Percentiles rank a stretch among this genome's conserved stretches.
phyloP scores from a whole-genome alignment of 2,113 vertebrate genomes.

The Psilopsiagon aymara region DNA sequence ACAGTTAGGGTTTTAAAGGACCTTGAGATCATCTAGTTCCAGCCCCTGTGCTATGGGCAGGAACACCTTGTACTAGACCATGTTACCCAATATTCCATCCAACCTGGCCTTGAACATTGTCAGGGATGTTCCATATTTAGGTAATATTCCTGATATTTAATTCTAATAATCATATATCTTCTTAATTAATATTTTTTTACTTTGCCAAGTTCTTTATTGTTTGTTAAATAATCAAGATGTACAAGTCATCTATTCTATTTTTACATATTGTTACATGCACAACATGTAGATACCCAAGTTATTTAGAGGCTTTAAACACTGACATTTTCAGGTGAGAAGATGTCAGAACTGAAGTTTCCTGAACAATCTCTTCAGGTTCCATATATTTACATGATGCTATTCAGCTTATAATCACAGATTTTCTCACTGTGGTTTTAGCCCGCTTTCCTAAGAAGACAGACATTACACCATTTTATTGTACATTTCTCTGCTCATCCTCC shows the following conservation, averaged over 20 bases:
- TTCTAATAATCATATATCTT: neutral
- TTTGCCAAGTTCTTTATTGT: accelerated
- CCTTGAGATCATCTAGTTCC: neutral
- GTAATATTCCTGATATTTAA: neutral
- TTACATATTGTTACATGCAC: neutral
- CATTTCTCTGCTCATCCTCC: neutral
- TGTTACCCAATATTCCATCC: neutral
- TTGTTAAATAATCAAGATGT: neutral
- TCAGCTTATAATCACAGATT: neutral
- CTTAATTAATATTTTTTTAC: neutral
- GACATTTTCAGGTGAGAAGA: neutral
- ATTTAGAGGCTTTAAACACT: neutral
- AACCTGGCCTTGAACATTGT: neutral
- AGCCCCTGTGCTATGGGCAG: neutral
- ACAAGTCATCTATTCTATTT: accelerated
- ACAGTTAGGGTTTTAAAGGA: neutral
- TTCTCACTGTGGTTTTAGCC: neutral
- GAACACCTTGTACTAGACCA: neutral
- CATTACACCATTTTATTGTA: neutral
- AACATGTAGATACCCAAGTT: accelerated
- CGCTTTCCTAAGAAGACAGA: neutral
- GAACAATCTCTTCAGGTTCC: neutral
- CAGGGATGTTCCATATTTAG: neutral
- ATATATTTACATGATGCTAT: accelerated
- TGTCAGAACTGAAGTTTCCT: neutral